phyloP scores from a whole-genome alignment of 2,113 vertebrate species.

The Acinonyx jubatus region DNA sequence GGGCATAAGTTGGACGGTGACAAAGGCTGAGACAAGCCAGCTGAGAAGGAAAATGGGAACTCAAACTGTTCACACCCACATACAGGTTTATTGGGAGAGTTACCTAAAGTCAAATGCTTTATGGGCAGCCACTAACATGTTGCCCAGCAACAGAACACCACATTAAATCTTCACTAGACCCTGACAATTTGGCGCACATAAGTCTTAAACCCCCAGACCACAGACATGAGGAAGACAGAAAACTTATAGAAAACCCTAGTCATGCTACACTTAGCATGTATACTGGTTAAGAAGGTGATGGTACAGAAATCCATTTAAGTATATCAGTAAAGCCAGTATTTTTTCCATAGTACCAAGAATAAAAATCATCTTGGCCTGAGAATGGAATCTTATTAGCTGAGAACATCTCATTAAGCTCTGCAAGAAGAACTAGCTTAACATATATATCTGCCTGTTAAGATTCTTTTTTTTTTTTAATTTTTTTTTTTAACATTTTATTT shows the following conservation, averaged over 20 bases:
- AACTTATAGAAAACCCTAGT: background rate
- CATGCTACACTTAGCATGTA: background rate
- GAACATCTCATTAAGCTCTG: background rate
- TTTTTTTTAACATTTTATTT: no score
- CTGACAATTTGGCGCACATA: conserved; percentile 34
- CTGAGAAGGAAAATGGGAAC: conserved; percentile 39
- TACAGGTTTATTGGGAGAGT: conserved; percentile 32
- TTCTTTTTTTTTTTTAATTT: no score
- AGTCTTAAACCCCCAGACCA: conserved; percentile 13
- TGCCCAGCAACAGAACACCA: conserved; percentile 53
- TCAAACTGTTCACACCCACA: conserved; percentile 54
- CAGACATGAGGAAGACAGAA: background rate
- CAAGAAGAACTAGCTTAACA: background rate
- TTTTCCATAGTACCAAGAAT: conserved; percentile 16
- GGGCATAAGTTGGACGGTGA: background rate
- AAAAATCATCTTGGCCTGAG: conserved; percentile 1
- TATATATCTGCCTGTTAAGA: background rate
- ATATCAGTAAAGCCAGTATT: background rate
- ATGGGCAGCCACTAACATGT: conserved; percentile 30
- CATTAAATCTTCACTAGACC: conserved; percentile 48
- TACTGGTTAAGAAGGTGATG: background rate
- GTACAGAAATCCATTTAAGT: background rate
- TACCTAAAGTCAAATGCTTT: conserved; percentile 39
- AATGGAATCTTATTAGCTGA: background rate
- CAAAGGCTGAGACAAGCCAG: conserved; percentile 50